Conservation (phyloP, 2,113 vertebrate species). For the Pandion haliaetus region DNA sequence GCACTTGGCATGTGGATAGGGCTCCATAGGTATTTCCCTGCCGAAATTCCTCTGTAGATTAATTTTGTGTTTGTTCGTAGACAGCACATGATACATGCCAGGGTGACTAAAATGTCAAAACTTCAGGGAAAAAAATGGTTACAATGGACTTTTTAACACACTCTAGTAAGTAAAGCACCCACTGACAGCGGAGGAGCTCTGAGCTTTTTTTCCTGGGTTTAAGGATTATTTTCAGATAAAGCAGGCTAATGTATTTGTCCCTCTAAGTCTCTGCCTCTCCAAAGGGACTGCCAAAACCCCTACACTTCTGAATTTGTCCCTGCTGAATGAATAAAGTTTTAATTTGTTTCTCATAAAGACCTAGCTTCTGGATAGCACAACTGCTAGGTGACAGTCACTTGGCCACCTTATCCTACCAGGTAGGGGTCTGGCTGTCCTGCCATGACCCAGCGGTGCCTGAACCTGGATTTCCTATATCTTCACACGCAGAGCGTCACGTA, state of each 20-base stretch:
- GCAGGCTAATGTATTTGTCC: background rate
- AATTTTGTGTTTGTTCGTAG: background rate
- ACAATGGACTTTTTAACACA: background rate
- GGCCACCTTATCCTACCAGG: background rate
- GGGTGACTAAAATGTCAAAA: background rate
- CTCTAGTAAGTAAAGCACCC: background rate
- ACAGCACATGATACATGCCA: background rate
- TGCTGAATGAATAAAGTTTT: background rate
- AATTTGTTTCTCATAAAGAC: background rate
- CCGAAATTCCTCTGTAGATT: background rate
- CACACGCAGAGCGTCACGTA: background rate
- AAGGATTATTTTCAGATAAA: background rate
- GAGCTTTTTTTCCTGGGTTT: background rate
- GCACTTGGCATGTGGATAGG: rapidly evolving
- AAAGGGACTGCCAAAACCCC: background rate
- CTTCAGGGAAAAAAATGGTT: background rate
- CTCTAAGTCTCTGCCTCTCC: background rate
- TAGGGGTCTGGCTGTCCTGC: background rate
- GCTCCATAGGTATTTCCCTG: background rate
- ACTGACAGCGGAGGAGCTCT: background rate
- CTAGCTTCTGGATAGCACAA: background rate
- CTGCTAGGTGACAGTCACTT: background rate
- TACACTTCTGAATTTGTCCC: background rate
- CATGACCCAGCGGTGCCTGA: background rate
- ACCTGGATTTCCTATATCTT: background rate